phyloP scores from a whole-genome alignment of 2,797 vertebrate genomes.

The Aeoliscus strigatus region DNA sequence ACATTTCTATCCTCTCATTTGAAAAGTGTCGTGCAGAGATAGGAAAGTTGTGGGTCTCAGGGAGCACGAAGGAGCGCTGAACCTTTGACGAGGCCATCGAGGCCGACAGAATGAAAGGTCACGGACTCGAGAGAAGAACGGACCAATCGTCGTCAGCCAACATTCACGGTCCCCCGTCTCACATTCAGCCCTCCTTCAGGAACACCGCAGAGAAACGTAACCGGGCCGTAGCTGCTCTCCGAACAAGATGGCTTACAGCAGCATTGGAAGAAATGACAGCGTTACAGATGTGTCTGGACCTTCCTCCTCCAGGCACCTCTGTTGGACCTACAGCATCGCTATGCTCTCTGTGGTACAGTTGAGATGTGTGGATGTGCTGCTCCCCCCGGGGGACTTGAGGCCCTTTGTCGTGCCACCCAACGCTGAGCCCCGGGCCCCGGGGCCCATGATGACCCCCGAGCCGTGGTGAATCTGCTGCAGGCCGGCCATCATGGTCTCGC shows the following conservation, averaged over 20 bases:
- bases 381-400: conserved; percentile 86
- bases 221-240: conserved; percentile 7
- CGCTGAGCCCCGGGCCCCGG: conserved; percentile 56
- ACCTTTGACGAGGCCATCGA: neutral
- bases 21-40: conserved; percentile 59
- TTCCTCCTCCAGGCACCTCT: conserved; percentile 22
- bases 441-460: conserved; percentile 69
- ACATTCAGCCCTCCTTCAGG: neutral
- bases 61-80: conserved; percentile 20
- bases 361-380: conserved; percentile 85
- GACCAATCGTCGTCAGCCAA: neutral
- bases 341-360: conserved; percentile 87
- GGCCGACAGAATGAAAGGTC: neutral
- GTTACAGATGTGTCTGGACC: conserved; percentile 15
- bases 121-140: neutral
- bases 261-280: conserved; percentile 9
- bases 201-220: conserved; percentile 8
- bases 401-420: conserved; percentile 71
- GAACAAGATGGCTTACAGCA: conserved; percentile 6
- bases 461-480: conserved; percentile 73
- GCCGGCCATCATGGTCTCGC: conserved; percentile 86
- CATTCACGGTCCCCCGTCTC: neutral
- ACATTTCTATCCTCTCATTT: conserved; percentile 44
- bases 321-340: conserved; percentile 81
- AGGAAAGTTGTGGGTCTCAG: conserved; percentile 34